Base-by-base conservation (phyloP, 2,888 invertebrate genomes). In the Stenodera caucasica region DNA sequence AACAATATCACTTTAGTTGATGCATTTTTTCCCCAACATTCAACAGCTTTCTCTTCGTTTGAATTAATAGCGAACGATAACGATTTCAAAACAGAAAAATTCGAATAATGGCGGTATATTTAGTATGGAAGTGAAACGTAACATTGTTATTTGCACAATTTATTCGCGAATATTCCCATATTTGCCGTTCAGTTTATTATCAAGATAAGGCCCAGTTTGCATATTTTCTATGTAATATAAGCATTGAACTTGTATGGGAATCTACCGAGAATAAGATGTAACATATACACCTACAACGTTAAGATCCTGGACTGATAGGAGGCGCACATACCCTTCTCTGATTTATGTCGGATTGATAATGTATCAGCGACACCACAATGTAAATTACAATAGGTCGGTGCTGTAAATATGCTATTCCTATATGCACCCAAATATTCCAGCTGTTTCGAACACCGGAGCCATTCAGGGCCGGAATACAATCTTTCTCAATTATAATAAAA, bases 301-400 rank as follows among this genome's bases (percentile, higher is more conserved):
- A 51, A 74, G 75, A 75, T 75, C 71, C 60, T 58, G 58, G 63
- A 68, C 69, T 69, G 75, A 75, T 74, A 73, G 64, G 58, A 61
- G 5, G 58, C 58, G 59, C 67, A 66, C 72, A 72, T 75, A 74
- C 72, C 74, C 74, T 70, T 69, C 58, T 60, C 75, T 78, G 79
- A 80, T 80, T 80, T 80, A 80, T 79, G 72, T 65, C 63, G 67
- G 72, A 77, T 75, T 77, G 79, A 80, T 80, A 79, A 77, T 74
- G 75, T 72, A 79, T 80, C 80, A 75, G 75, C 75, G 69, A 77
- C 77, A 77, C 77, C 76, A 77, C 78, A 79, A 80, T 80, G 79
- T 79, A 76, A 80, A 79, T 78, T 79, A 79, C 79, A 78, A 78
- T 75, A 74, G 71, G 70, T 69, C 70, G 72, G 64, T 66, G 77